These are phyloP conservation scores for Ailurus styani DNA, from an alignment of 2,113 vertebrate species.

Conservation along the genomic window DNA sequence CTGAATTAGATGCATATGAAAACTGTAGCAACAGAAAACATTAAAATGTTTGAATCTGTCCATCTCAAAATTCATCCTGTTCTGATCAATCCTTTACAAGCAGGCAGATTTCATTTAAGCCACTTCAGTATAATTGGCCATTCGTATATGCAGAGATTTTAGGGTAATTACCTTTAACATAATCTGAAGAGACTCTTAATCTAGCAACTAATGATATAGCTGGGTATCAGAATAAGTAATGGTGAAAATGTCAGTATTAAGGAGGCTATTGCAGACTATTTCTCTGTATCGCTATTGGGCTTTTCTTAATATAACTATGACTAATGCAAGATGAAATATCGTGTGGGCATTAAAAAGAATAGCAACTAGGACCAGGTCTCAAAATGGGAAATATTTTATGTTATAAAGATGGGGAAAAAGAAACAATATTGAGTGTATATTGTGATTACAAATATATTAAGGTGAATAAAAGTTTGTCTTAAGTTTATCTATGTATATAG, in stretches of 20 bases:
- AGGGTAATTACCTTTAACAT: conserved; percentile 28
- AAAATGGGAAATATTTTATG: background rate
- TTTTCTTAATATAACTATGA: background rate
- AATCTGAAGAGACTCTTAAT: conserved; percentile 59
- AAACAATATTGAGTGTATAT: background rate
- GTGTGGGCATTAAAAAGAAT: background rate
- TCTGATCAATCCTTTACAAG: conserved; percentile 42
- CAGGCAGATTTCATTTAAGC: conserved; percentile 63
- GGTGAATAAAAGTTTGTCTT: background rate
- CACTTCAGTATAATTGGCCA: conserved; percentile 54
- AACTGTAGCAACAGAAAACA: conserved; percentile 10
- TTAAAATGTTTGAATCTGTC: conserved; percentile 24
- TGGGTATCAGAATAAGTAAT: conserved; percentile 40
- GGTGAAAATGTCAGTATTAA: background rate
- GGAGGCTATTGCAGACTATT: background rate
- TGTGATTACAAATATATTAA: background rate
- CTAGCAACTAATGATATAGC: conserved; percentile 58
- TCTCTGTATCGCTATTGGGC: background rate
- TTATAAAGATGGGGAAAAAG: background rate
- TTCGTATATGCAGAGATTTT: conserved; percentile 50
- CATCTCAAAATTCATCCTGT: conserved; percentile 53
- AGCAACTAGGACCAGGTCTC: background rate
- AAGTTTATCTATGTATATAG: background rate
- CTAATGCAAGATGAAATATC: background rate
- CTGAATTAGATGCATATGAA: conserved; percentile 34